Conservation (phyloP, 2,113 vertebrate species). For the Psophia crepitans region DNA sequence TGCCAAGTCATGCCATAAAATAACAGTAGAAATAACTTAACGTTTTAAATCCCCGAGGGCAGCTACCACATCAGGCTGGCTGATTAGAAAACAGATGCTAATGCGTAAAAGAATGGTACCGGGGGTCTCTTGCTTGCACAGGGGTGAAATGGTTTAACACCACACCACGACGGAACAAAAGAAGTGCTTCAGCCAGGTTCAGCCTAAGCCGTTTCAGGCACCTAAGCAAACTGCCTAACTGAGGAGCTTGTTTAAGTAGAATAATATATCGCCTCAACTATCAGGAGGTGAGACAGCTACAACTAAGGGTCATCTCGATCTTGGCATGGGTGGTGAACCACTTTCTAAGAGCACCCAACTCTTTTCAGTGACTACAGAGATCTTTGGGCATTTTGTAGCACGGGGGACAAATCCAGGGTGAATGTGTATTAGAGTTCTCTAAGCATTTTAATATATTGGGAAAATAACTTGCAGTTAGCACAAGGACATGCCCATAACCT, state of each 20-base stretch:
- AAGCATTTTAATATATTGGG: background rate
- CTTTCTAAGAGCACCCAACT: background rate
- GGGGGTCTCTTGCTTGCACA: background rate
- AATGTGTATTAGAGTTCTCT: background rate
- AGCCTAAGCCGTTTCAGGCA: background rate
- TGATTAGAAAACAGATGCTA: background rate
- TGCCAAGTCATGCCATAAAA: constrained; percentile 51
- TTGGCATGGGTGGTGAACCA: background rate
- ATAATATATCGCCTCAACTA: background rate
- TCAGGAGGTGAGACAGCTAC: background rate
- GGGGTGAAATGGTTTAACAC: background rate
- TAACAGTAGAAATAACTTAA: constrained; percentile 2
- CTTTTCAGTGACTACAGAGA: background rate
- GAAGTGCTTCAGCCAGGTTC: background rate
- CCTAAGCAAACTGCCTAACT: background rate
- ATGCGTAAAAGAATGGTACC: background rate
- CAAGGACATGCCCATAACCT: background rate
- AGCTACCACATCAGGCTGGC: background rate
- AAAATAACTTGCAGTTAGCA: background rate
- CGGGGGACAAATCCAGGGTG: background rate
- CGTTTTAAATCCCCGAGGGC: background rate
- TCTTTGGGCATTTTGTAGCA: background rate
- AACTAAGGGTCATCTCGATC: background rate
- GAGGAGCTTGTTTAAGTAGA: background rate
- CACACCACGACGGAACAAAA: background rate